Evolutionary conservation across 2,797 vertebrate species (phyloP).

Genomic region (Syncerus caffer): DNA sequence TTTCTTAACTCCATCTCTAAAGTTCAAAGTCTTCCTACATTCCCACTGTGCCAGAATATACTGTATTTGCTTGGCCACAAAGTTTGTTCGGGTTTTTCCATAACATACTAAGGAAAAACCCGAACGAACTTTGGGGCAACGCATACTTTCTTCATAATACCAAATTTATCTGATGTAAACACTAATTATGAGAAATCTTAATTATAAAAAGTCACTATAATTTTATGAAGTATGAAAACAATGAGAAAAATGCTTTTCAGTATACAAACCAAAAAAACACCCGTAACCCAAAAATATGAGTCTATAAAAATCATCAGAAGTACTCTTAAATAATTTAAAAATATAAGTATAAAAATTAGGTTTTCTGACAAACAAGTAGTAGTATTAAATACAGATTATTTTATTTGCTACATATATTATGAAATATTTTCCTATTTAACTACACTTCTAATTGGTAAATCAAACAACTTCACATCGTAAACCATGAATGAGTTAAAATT

Average conservation of each 20-base stretch:
- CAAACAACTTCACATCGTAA: neutral
- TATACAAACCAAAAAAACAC: neutral
- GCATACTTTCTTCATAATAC: neutral
- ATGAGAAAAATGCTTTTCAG: neutral
- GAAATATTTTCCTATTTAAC: conserved; percentile 22
- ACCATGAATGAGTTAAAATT: neutral
- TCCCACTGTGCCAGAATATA: neutral
- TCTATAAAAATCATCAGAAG: neutral
- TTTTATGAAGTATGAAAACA: neutral
- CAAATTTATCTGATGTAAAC: neutral
- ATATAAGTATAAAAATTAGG: neutral
- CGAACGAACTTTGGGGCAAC: neutral
- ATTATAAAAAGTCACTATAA: neutral
- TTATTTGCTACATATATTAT: neutral
- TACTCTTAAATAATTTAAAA: neutral
- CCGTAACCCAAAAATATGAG: neutral
- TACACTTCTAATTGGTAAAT: neutral
- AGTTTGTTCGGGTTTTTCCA: neutral
- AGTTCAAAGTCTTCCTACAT: neutral
- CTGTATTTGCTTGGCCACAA: neutral
- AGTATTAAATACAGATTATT: neutral
- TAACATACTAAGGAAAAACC: neutral
- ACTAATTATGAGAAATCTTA: conserved; percentile 23
- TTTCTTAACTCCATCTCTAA: neutral
- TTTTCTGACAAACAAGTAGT: neutral